Evolutionary conservation across 2,888 invertebrate species (phyloP), one percentile per base, ranked within the genome.

Genomic region (Dilophus febrilis): DNA sequence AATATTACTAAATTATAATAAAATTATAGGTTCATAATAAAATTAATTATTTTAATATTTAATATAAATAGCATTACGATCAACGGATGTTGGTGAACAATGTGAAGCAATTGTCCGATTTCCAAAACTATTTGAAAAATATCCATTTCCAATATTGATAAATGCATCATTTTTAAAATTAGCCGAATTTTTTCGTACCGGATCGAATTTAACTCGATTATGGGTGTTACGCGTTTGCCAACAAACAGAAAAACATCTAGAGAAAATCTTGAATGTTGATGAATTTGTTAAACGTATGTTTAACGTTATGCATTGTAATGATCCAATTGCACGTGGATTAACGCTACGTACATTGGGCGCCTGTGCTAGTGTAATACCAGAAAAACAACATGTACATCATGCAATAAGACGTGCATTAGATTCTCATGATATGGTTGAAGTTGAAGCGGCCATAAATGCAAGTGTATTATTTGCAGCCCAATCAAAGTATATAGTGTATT

Each of bases 31-130:
- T 27, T 27, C 11, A 27, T n/a, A n/a, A n/a, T n/a, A n/a, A n/a
- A 27, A 27, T 7, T 17, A 16, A 14, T n/a, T 16, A 28, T 13
- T 37, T 27, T 16, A 10, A 5, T 4, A 8, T 3, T 28, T 28
- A 11, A 11, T 35, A 29, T 13, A 64, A 68, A 34, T 51, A 91
- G 91, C 92, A 34, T 66, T 97, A 16, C 69, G 92, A 40, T 94
- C 94, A 1, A 72, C 77, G 14, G 87, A 85, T 66, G 80, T 87
- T 34, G 95, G 95, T 11, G 92, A 95, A 54, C 95, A 97, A 65
- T 91, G 92, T 62, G 95, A 95, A 64, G 90, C 95, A 0, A 92
- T 97, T 49, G 92, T 95, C 1, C 75, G 88, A 31, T 94, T 92
- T 62, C 92, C 95, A 1, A 73, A 85, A 27, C 67, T 97, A 1